Base-by-base conservation (phyloP, 2,113 vertebrate genomes). In the Chauna torquata region DNA sequence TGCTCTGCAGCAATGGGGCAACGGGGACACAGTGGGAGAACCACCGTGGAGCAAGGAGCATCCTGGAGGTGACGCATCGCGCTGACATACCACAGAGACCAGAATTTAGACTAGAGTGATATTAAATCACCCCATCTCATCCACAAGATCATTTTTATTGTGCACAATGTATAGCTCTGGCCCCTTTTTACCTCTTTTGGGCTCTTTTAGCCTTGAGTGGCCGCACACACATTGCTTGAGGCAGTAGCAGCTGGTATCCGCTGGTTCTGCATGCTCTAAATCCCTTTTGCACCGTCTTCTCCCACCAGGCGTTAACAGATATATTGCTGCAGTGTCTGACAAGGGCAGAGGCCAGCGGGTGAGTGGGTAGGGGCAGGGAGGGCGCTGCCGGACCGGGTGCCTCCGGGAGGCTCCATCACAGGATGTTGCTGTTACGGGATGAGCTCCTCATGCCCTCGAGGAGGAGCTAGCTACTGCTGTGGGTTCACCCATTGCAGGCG, bases 81-180 rank as follows among this genome's bases (percentile, higher is more conserved):
- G 65, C 5, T 5, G 57, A 8, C 14, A 4, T 0, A 1, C 50
- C 45, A 32, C 30, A 23, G 36, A 27, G 32, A 42, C 47, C 57
- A 24, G 36, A 58, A 6, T 30, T 45, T 11, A 59, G 38, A 34
- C 32, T 30, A 6, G 27, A 27, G 20, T 3, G 71, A 28, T 4
- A 4, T 19, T 38, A 10, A 72, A 36, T 50, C 44, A 28, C 15
- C 25, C 2, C 28, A 5, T 7, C 23, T 52, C 72, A 49, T 6
- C 24, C 57, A 25, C 4, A 1, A 42, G 40, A 42, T 20, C 14
- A 9, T 20, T 58, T 78, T 47, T 28, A 11, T 8, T 5, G 38
- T 2, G 4, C 6, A 6, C 8, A 32, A 10, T 17, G n/a, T 9
- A 4, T 1, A 22, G 32, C 27, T 49, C 30, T 44, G 68, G 1